Percentiles rank a stretch among this genome's conserved stretches.
Evolutionary conservation across 37 sponge, comb jelly and placozoan genomes (phyloP).

Genomic region (Amphimedon queenslandica): DNA sequence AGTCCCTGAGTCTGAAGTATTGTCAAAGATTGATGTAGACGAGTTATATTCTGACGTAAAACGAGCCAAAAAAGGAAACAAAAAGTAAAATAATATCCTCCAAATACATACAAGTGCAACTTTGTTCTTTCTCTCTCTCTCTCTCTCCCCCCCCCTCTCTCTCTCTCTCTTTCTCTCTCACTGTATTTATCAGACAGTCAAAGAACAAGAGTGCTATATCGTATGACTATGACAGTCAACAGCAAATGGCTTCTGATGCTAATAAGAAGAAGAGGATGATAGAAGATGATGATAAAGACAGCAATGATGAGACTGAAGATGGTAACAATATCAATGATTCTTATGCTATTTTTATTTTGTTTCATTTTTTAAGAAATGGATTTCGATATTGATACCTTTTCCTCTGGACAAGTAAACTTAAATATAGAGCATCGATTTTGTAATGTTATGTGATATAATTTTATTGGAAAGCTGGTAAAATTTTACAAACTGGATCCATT

Average conservation of each 20-base stretch:
- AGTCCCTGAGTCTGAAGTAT: conserved; percentile 51
- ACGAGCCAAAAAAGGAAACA: not conserved
- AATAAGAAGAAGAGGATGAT: no score
- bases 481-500: not conserved
- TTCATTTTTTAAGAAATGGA: conserved; percentile 39
- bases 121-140: not conserved
- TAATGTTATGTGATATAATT: not conserved
- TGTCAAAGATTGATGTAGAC: conserved; percentile 63
- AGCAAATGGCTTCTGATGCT: not conserved
- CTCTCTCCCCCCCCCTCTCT: conserved; percentile 4
- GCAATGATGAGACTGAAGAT: conserved; percentile 49
- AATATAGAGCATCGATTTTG: no score
- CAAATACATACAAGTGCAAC: not conserved
- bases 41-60: conserved; percentile 49
- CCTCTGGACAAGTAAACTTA: not conserved
- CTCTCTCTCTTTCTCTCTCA: conserved; percentile 10
- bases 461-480: no score
- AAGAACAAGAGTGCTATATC: conserved; percentile 61
- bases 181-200: conserved; percentile 17
- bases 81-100: no score
- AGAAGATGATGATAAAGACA: conserved; percentile 30
- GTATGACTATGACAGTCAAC: conserved; percentile 41
- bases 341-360: not conserved
- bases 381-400: conserved; percentile 42
- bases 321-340: conserved; percentile 4